Evolutionary conservation across 2,888 invertebrate genomes (phyloP), one percentile per base, ranked within the genome.

Genomic region (Coelopa pilipes): DNA sequence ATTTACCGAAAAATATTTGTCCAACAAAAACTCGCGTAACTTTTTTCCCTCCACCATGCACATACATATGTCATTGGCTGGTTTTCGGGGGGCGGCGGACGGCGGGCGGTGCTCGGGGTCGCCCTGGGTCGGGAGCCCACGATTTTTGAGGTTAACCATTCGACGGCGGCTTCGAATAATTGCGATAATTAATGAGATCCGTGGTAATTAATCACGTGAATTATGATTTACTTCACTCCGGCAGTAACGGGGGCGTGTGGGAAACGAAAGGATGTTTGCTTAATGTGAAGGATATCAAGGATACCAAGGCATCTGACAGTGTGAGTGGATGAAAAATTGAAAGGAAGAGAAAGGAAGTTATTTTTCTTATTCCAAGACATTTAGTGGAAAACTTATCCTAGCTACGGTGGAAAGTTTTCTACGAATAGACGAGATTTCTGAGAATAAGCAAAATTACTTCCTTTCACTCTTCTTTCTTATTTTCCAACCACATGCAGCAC

Each of bases 121-220:
- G 19, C 49, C 17, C 11, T 65, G 19, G 0, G 47, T 47, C 9
- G 1, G 19, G 45, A 15, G 24, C 24, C 24, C 60, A 24, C 34
- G 15, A 50, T 66, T 19, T 50, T 34, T 62, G 50, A 50, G 62
- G 50, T 45, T 70, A n/a, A 53, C 50, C 63, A 50, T 63, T 62
- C 53, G 17, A 34, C 34, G 50, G n/a, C 24, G 57, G 34, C 21
- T 70, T 24, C 70, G 45, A 68, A 68, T 53, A 55, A 46, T 34
- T 80, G 78, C 79, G 76, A 80, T 83, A 80, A 82, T 83, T 82
- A 82, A 84, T 84, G 83, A 83, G 78, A 50, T 63, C 59, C 63
- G 12, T 21, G 76, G 81, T 83, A 83, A 84, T 84, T 84, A 85
- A 84, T 84, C 84, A 85, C 81, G 79, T 78, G 79, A 84, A 84